phyloP scores from a whole-genome alignment of 2,888 invertebrate genomes.

The Caprella mutica region DNA sequence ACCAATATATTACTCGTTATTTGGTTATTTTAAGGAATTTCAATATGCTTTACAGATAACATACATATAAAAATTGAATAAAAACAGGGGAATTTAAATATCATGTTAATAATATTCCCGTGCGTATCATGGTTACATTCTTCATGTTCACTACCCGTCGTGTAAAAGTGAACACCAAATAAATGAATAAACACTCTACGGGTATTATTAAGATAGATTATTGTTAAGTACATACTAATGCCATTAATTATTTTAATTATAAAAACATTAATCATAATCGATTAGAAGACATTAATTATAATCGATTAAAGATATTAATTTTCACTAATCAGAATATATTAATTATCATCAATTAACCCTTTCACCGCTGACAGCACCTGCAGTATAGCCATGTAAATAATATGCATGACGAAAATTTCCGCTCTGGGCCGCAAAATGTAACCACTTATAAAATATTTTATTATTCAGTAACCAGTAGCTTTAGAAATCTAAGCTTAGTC shows the following conservation, averaged over 20 bases:
- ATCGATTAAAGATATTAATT: neutral
- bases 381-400: neutral
- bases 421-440: neutral
- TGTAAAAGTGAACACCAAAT: no score
- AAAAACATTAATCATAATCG: slow-evolving; percentile 3
- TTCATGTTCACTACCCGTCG: no score
- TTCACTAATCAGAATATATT: neutral
- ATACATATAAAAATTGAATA: no score
- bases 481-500: neutral
- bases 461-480: neutral
- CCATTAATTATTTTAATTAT: slow-evolving; percentile 1
- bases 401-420: neutral
- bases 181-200: no score
- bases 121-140: no score
- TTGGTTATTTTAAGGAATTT: no score
- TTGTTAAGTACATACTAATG: neutral
- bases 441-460: neutral
- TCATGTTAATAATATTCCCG: no score
- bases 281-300: neutral
- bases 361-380: neutral
- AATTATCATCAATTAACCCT: neutral
- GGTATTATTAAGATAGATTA: no score
- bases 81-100: no score
- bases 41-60: neutral
- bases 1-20: no score